Percentiles rank a stretch among this genome's conserved stretches.
phyloP scores from a whole-genome alignment of 2,113 vertebrate species.

The Lampris incognitus region DNA sequence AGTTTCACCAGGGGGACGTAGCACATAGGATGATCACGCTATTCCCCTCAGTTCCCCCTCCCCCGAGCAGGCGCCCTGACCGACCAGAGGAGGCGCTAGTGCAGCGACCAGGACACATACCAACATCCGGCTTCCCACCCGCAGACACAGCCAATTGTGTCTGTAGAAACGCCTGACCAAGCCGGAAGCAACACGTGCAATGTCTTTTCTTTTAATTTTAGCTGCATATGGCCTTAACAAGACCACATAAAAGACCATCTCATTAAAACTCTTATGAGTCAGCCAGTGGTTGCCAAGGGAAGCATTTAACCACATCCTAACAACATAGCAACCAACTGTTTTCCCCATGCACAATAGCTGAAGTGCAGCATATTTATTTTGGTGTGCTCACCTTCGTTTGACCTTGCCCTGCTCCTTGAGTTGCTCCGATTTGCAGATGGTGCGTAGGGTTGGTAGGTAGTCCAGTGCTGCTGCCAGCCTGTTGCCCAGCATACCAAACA shows the following conservation, averaged over 20 bases:
- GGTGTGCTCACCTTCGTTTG: constrained; percentile 88
- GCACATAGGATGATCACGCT: no score
- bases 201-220: no score
- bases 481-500: constrained; percentile 81
- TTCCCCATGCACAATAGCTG: no score
- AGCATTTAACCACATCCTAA: constrained; percentile 42
- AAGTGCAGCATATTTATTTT: background rate
- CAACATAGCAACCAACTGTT: background rate
- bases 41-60: no score
- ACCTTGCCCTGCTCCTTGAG: constrained; percentile 91
- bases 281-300: background rate
- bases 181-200: no score
- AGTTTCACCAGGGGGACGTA: no score
- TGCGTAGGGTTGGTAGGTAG: constrained; percentile 90
- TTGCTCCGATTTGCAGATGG: constrained; percentile 90
- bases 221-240: background rate
- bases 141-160: no score
- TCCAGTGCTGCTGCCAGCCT: constrained; percentile 84
- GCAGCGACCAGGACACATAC: no score
- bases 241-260: background rate
- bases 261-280: background rate
- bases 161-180: no score
- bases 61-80: no score
- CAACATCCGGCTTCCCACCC: no score
- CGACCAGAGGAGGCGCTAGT: no score